These are phyloP conservation scores for Trachythela sp. DNA, from an alignment of 64 coral and sea anemone species.

Conservation along the genomic window DNA sequence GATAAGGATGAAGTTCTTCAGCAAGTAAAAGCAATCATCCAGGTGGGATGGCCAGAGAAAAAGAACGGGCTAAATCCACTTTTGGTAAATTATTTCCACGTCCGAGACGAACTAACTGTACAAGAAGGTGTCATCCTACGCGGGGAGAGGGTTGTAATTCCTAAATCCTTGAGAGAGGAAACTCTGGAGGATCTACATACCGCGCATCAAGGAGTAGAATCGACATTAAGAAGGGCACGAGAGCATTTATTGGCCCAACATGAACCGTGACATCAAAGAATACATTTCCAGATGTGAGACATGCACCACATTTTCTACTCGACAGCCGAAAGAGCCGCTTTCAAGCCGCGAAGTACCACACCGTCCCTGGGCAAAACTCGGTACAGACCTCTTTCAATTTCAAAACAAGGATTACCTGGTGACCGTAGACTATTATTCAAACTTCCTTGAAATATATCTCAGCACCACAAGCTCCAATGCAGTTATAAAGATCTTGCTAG, in stretches of 20 bases:
- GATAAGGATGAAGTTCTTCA: neutral
- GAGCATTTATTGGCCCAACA: neutral
- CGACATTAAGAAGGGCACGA: neutral
- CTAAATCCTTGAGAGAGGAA: neutral
- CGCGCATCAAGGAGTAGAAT: neutral
- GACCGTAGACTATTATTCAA: constrained; percentile 5
- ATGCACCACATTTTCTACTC: neutral
- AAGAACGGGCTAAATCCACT: neutral
- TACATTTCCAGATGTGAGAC: constrained; percentile 21
- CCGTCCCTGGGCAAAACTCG: neutral
- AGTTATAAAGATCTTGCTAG: neutral
- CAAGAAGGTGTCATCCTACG: neutral
- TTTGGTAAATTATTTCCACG: neutral
- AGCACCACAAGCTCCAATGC: neutral
- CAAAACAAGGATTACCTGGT: constrained; percentile 7
- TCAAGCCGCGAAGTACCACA: neutral
- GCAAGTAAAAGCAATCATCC: neutral
- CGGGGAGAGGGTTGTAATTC: neutral
- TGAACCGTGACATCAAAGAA: constrained; percentile 20
- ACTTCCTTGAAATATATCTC: constrained; percentile 8
- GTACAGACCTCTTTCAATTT: constrained; percentile 11
- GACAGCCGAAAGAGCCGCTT: constrained; percentile 11
- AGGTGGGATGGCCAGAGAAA: neutral
- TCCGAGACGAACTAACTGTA: neutral
- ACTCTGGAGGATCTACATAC: neutral